Evolutionary conservation across 2,113 vertebrate species (phyloP).

Genomic region (Lates calcarifer): DNA sequence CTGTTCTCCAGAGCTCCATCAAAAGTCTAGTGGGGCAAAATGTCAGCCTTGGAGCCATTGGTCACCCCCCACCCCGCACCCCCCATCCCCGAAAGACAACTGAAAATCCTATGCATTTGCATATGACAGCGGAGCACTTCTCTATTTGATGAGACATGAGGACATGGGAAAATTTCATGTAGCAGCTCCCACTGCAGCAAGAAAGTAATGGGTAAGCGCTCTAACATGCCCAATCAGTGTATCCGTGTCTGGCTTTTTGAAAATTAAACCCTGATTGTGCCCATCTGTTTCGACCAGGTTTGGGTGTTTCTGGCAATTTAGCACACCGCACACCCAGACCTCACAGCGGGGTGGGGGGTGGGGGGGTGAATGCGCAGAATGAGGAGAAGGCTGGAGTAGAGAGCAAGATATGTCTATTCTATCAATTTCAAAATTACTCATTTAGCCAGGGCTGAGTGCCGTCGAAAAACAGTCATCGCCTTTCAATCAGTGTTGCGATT

Average conservation of each 20-base stretch:
- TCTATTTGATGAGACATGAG: conserved; percentile 47
- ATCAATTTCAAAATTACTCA: conserved; percentile 76
- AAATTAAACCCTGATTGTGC: conserved; percentile 71
- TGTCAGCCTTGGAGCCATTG: conserved; percentile 66
- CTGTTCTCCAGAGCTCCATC: conserved; percentile 72
- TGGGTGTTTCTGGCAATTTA: conserved; percentile 63
- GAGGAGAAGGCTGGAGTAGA: conserved; percentile 14
- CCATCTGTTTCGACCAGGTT: conserved; percentile 74
- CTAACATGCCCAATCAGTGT: conserved; percentile 57
- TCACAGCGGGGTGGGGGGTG: background rate
- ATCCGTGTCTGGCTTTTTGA: conserved; percentile 57
- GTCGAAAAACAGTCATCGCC: conserved; percentile 52
- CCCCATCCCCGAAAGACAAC: conserved; percentile 27
- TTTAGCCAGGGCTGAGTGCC: conserved; percentile 58
- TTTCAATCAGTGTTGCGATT: conserved; percentile 64
- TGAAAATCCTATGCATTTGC: conserved; percentile 54
- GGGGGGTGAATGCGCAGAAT: background rate
- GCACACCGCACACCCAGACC: conserved; percentile 44
- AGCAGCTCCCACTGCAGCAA: conserved; percentile 32
- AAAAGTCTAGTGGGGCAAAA: conserved; percentile 70
- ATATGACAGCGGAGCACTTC: conserved; percentile 37
- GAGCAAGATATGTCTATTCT: conserved; percentile 55
- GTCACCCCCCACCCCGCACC: background rate
- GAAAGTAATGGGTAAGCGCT: background rate
- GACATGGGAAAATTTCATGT: conserved; percentile 30